Evolutionary conservation across 2,888 invertebrate genomes (phyloP).

Genomic region (Stegophylla sp.): DNA sequence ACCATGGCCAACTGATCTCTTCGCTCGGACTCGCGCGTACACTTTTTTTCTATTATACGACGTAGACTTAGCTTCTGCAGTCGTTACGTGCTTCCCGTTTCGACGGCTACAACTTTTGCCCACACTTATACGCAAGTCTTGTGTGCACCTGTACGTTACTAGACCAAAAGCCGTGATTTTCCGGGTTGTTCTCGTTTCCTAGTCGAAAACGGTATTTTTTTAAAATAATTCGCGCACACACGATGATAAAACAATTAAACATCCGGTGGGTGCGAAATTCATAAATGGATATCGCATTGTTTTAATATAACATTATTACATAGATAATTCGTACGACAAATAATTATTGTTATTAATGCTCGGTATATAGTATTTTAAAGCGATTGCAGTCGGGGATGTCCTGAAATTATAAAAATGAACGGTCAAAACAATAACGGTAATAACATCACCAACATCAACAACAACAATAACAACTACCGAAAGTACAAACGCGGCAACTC

Average conservation of each 20-base stretch:
- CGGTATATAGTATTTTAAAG: background rate
- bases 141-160: no score
- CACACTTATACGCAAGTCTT: no score
- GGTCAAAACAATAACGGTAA: background rate
- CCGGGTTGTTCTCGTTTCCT: background rate
- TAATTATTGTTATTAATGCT: background rate
- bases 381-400: background rate
- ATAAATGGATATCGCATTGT: no score
- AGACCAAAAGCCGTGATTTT: no score
- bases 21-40: background rate
- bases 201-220: background rate
- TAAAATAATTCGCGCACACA: no score
- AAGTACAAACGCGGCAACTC: slow-evolving; percentile 35
- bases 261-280: no score
- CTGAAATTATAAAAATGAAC: background rate
- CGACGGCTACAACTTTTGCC: background rate
- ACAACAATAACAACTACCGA: slow-evolving; percentile 1
- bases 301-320: no score
- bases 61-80: background rate
- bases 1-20: background rate
- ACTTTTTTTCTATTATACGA: background rate
- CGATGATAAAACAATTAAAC: no score
- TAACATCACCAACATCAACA: background rate
- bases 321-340: background rate
- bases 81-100: background rate